Conservation (phyloP, 2,888 invertebrate species). For the Merodon equestris region DNA sequence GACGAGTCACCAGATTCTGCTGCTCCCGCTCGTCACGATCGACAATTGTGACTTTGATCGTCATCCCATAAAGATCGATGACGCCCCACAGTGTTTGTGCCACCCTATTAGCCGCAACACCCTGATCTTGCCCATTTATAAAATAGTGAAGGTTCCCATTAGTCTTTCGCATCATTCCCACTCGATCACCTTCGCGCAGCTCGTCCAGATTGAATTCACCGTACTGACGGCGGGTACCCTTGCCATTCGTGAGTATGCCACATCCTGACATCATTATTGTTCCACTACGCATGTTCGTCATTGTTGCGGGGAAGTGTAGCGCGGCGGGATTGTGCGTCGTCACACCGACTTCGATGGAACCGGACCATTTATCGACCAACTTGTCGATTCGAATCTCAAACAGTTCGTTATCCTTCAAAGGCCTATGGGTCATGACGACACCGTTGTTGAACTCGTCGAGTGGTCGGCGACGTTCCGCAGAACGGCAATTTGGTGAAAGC, state of each 20-base stretch:
- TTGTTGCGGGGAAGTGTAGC: conserved; percentile 95
- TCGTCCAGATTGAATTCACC: conserved; percentile 96
- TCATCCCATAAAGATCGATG: conserved; percentile 96
- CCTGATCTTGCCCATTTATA: conserved; percentile 95
- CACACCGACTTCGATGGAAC: conserved; percentile 87
- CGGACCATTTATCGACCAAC: conserved; percentile 96
- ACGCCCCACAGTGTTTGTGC: conserved; percentile 94
- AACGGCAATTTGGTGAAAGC: conserved; percentile 88
- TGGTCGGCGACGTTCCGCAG: conserved; percentile 92
- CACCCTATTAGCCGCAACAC: conserved; percentile 91
- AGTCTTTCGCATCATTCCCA: conserved; percentile 92
- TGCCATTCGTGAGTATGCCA: conserved; percentile 97
- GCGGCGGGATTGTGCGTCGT: conserved; percentile 95
- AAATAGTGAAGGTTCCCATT: conserved; percentile 94
- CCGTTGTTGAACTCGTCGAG: conserved; percentile 97
- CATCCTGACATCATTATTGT: conserved; percentile 98
- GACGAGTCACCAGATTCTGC: conserved; percentile 85
- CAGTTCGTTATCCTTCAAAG: conserved; percentile 91
- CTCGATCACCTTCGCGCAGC: conserved; percentile 93
- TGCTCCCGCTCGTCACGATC: conserved; percentile 89
- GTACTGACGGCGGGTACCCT: conserved; percentile 94
- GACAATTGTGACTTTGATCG: conserved; percentile 92
- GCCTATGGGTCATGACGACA: conserved; percentile 95
- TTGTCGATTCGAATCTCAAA: conserved; percentile 97
- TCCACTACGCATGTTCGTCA: conserved; percentile 96